These are phyloP conservation scores for Steinernema hermaphroditum DNA, from an alignment of 2,888 invertebrate species.

Conservation along the genomic window DNA sequence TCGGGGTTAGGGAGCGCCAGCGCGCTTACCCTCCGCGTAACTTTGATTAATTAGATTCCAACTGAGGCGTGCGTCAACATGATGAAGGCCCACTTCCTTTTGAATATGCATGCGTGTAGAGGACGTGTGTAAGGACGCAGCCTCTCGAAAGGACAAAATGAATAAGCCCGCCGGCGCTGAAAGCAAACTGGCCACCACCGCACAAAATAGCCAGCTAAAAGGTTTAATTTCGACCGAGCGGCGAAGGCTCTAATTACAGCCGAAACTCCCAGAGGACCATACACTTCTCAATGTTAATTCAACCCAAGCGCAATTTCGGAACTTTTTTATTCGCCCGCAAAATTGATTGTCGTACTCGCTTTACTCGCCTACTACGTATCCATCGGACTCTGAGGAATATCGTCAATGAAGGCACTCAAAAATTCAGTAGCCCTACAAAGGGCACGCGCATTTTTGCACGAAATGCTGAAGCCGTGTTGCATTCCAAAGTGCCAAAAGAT, in stretches of 20 bases:
- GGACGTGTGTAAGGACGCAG: not conserved
- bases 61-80: constrained; percentile 18
- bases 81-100: constrained; percentile 28
- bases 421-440: too few relatives aligned
- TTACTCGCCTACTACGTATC: not conserved
- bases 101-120: constrained; percentile 26
- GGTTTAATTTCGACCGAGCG: constrained; percentile 5
- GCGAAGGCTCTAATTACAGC: constrained; percentile 26
- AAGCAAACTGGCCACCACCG: not conserved
- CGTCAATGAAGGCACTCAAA: too few relatives aligned
- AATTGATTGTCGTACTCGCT: constrained; percentile 19
- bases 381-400: too few relatives aligned
- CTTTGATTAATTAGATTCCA: constrained; percentile 31
- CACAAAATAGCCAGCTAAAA: constrained; percentile 15
- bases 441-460: not conserved
- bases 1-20: not conserved
- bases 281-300: constrained; percentile 28
- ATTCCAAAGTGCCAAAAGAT: constrained; percentile 11
- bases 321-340: constrained; percentile 4
- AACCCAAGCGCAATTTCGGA: constrained; percentile 18
- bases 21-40: not conserved
- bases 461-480: not conserved
- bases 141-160: not conserved
- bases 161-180: not conserved
- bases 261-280: constrained; percentile 4